These are phyloP conservation scores for Aphidius gifuensis DNA, from an alignment of 1,140 invertebrate species.

Conservation along the genomic window DNA sequence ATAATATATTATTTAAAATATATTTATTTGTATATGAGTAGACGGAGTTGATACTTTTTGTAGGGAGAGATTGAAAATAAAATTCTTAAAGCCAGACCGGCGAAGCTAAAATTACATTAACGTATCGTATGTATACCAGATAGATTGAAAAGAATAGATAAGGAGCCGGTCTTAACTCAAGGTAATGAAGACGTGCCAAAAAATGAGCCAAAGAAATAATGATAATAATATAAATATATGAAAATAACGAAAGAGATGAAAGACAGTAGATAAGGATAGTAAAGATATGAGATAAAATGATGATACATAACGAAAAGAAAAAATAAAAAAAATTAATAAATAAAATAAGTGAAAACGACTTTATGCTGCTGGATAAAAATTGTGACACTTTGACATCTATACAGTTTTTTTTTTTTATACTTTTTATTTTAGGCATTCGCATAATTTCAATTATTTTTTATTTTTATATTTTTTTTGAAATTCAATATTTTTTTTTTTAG, in stretches of 20 bases:
- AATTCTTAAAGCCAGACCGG: constrained; percentile 7
- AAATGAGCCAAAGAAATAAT: not conserved
- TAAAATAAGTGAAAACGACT: too few relatives aligned
- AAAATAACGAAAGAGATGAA: not conserved
- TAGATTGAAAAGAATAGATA: constrained; percentile 22
- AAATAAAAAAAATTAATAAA: too few relatives aligned
- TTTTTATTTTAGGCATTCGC: too few relatives aligned
- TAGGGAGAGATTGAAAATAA: constrained; percentile 13
- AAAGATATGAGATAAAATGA: not conserved
- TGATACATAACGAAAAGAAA: not conserved
- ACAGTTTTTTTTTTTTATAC: too few relatives aligned
- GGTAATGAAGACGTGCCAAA: constrained; percentile 20
- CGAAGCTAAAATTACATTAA: constrained; percentile 22
- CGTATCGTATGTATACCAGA: constrained; percentile 21
- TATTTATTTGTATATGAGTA: not conserved
- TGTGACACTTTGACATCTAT: too few relatives aligned
- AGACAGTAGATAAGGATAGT: constrained; percentile 1
- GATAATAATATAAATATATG: constrained; percentile 12
- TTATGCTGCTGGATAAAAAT: too few relatives aligned
- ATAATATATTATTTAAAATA: not conserved
- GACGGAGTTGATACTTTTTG: constrained; percentile 8
- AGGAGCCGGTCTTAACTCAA: constrained; percentile 17
- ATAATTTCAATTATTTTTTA: too few relatives aligned
- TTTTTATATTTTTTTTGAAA: too few relatives aligned
- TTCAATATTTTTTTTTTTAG: too few relatives aligned